phyloP scores from a whole-genome alignment of 2,797 vertebrate species.

The Lepidocolaptes lacrymiger region DNA sequence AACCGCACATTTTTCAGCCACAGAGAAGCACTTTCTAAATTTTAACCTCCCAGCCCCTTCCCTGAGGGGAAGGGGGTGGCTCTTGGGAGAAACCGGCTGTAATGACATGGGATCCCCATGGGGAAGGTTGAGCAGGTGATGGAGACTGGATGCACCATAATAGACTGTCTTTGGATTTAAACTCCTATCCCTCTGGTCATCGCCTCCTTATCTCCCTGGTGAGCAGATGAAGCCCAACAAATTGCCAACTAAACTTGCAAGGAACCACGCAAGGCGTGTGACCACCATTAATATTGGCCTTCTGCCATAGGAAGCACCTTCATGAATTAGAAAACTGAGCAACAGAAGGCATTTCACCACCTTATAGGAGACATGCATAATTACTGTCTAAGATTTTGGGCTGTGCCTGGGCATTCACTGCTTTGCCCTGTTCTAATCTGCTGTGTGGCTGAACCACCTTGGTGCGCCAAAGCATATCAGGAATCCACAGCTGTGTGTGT shows the following conservation, averaged over 20 bases:
- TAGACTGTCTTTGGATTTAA: neutral
- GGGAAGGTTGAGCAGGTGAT: neutral
- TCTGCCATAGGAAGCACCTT: neutral
- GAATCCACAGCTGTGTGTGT: too few relatives aligned
- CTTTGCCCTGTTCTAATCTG: neutral
- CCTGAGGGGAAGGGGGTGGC: neutral
- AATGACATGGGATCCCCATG: neutral
- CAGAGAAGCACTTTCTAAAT: slow-evolving; percentile 69
- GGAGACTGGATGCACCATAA: neutral
- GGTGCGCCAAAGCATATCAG: neutral
- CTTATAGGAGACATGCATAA: neutral
- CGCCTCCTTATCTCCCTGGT: neutral
- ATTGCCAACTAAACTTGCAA: neutral
- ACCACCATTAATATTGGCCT: neutral
- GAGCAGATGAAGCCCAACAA: neutral
- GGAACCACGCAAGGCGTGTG: fast-evolving
- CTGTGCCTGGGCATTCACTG: neutral
- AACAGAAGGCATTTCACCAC: neutral
- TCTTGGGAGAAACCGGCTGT: neutral
- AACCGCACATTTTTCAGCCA: slow-evolving; percentile 72
- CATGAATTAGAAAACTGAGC: neutral
- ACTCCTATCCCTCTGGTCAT: neutral
- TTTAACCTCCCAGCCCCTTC: slow-evolving; percentile 58
- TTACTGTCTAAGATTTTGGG: fast-evolving
- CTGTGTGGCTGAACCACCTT: too few relatives aligned